Conservation (phyloP, 2,113 vertebrate species). For the Microcebus griseorufus region DNA sequence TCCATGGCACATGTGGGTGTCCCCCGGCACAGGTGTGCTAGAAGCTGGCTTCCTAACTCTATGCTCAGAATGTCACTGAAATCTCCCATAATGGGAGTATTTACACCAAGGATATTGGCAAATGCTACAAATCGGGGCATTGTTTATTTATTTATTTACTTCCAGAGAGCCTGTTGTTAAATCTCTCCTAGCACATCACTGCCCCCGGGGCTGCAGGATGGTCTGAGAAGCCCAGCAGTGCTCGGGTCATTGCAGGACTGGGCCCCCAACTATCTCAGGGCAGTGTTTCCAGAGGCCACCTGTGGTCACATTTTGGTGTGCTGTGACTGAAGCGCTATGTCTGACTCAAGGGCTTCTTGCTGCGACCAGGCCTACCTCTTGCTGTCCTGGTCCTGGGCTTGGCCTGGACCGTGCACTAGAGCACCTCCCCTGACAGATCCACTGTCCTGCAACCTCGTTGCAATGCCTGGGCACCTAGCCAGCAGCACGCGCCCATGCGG, state of each 20-base stretch:
- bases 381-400: not conserved
- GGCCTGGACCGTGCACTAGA: too few species aligned
- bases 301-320: too few species aligned
- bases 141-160: not conserved
- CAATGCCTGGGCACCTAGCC: not conserved
- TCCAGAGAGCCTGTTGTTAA: not conserved
- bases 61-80: not conserved
- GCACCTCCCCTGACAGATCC: not conserved
- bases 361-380: too few species aligned
- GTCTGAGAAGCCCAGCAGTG: rapidly evolving
- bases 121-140: not conserved
- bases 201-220: not conserved
- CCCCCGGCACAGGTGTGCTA: not conserved
- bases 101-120: not conserved
- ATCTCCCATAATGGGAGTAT: not conserved
- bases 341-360: too few species aligned
- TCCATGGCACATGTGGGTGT: not conserved
- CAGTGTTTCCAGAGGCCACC: too few species aligned
- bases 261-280: too few species aligned
- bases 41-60: not conserved
- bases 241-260: too few species aligned
- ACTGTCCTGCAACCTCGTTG: not conserved
- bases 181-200: too few species aligned
- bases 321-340: too few species aligned
- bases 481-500: rapidly evolving